These are phyloP conservation scores for Pocillopora verrucosa DNA, from an alignment of 64 coral and sea anemone species.

Conservation along the genomic window DNA sequence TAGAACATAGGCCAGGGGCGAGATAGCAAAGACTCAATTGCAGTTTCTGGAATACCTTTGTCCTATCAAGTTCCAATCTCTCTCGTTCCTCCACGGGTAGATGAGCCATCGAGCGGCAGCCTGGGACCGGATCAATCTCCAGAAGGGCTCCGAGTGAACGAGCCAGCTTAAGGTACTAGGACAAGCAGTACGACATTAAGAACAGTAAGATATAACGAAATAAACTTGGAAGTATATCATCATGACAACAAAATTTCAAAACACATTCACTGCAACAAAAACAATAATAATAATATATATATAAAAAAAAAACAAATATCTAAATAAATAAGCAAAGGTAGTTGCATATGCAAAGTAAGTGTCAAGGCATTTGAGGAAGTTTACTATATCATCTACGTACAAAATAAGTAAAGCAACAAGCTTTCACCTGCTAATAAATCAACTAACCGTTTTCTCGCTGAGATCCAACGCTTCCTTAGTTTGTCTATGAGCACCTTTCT, in stretches of 20 bases:
- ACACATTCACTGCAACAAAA: neutral
- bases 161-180: slow-evolving; percentile 78
- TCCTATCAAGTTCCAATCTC: slow-evolving; percentile 74
- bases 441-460: slow-evolving; percentile 85
- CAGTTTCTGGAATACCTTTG: slow-evolving; percentile 44
- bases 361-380: too few species aligned
- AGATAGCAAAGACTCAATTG: neutral
- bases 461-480: slow-evolving; percentile 78
- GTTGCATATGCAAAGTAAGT: too few species aligned
- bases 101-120: slow-evolving; percentile 83
- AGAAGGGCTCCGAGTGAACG: slow-evolving; percentile 67
- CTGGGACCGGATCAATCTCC: slow-evolving; percentile 75
- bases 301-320: too few species aligned
- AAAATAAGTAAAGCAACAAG: neutral
- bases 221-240: too few species aligned
- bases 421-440: too few species aligned
- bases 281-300: too few species aligned
- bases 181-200: neutral
- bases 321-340: too few species aligned
- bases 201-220: neutral
- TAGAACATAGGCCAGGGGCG: neutral
- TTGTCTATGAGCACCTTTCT: slow-evolving; percentile 78
- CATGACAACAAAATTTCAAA: neutral
- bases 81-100: slow-evolving; percentile 80
- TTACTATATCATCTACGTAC: neutral